Evolutionary conservation across 2,797 vertebrate species (phyloP), one percentile per base, ranked within the genome.

Genomic region (Pseudopleuronectes americanus): DNA sequence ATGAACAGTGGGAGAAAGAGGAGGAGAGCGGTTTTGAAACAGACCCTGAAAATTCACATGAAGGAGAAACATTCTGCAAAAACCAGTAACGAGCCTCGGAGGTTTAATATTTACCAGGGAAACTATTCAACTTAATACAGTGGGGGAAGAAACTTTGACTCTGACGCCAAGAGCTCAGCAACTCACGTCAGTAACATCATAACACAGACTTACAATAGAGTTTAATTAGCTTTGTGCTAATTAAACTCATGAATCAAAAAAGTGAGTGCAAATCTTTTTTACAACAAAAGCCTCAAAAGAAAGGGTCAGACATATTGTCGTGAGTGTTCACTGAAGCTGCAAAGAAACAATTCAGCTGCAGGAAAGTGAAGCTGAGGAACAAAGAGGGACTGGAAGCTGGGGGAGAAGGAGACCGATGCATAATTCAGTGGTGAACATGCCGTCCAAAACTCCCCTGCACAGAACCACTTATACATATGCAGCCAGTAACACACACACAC

Each of bases 391-490:
- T 65, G 66, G 36, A 76, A 48, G 54, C 64, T 68, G 73, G 36
- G 59, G 43, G 49, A 33, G 55, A 28, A 51, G 2, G 48, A 69
- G 48, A 41, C 3, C 16, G 63, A 72, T 70, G 75, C 66, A 84
- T 79, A 84, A 85, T 85, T 85, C 77, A 85, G 69, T 24, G 4
- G 56, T 0, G 4, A 80, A 86, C 64, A 75, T 43, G 70, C 26
- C 6, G 49, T 76, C 71, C 74, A 82, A 77, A 88, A 76, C 74
- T 64, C 77, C 74, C 71, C 45, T 38, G 56, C 81, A 77, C 75
- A 76, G 76, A 55, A 79, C 76, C 81, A 80, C 79, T 74, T 61
- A 61, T 78, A 80, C 72, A 84, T 77, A 87, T 71, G 65, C 85
- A 90, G 60, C 13, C 71, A 71, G 58, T 52, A 55, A 83, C 75